phyloP scores from a whole-genome alignment of 2,113 vertebrate genomes.

The Holacanthus passer region DNA sequence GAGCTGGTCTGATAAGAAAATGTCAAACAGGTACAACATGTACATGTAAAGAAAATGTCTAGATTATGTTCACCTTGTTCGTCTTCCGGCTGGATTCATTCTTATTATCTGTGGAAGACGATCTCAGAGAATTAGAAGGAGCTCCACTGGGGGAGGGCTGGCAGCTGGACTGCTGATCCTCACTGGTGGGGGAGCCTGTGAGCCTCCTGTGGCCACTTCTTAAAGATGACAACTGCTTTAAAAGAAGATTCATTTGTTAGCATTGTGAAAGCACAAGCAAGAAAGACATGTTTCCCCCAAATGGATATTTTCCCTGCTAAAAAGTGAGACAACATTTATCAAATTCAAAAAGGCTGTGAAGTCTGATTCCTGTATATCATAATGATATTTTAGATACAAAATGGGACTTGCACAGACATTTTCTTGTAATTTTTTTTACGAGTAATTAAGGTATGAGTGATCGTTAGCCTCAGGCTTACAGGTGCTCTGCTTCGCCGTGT shows the following conservation, averaged over 20 bases:
- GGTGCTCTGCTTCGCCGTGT: slow-evolving; percentile 94
- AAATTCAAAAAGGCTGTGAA: not conserved
- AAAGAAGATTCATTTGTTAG: slow-evolving; percentile 7
- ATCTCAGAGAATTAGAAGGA: slow-evolving; percentile 85
- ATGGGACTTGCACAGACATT: no score
- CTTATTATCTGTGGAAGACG: slow-evolving; percentile 93
- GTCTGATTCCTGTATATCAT: not conserved
- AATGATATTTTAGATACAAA: not conserved
- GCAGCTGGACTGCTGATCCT: slow-evolving; percentile 91
- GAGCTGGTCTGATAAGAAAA: not conserved
- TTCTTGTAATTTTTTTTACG: not conserved
- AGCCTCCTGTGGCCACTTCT: slow-evolving; percentile 97
- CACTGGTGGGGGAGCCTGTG: slow-evolving; percentile 91
- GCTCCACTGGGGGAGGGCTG: slow-evolving; percentile 88
- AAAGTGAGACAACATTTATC: not conserved
- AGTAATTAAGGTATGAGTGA: slow-evolving; percentile 2
- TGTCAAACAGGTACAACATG: not conserved
- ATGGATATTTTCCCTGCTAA: not conserved
- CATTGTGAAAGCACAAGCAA: slow-evolving; percentile 5
- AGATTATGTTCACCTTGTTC: slow-evolving; percentile 86
- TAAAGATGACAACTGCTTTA: slow-evolving; percentile 92
- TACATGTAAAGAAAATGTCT: not conserved
- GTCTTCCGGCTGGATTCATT: slow-evolving; percentile 90
- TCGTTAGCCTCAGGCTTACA: slow-evolving; percentile 81
- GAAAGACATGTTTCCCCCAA: not conserved